Base-by-base conservation (phyloP, 2,888 invertebrate species). In the Noctuana brunneofusca region DNA sequence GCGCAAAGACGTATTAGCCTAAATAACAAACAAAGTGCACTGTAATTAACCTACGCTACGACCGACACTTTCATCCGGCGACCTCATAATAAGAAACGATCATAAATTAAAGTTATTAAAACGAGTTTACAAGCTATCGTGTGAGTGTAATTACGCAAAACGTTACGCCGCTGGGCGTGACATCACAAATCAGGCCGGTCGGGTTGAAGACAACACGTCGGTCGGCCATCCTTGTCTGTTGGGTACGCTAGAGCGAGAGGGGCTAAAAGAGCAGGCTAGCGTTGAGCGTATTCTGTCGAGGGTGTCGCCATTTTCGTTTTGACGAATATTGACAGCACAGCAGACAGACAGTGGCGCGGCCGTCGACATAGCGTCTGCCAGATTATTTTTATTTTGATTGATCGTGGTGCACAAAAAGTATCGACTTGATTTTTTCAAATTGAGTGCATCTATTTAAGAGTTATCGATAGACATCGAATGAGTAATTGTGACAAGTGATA, bases 231-330 rank as follows among this genome's bases (percentile, higher is more conserved):
- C 77, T 78, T 81, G 66, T 87, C 74, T 66, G 24, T 64, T 69
- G 41, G 50, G 64, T n/a, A 48, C 1, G 71, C 63, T 58, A 60
- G 78, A 88, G 41, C 55, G 83, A 72, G 86, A 86, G 64, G 65
- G 74, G 46, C 9, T 64, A 70, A 67, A 68, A 75, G 70, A 79
- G 79, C 87, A 78, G 82, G 84, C 86, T 79, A 81, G 81, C 81
- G 85, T 80, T 88, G 89, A 90, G 88, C 90, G 89, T 89, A 86
- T 87, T 88, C 88, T 82, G 89, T 88, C 88, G 90, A 89, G 89
- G 93, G 93, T 93, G 94, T 94, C 94, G 94, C 94, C 94, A 94
- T 94, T 93, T 94, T 94, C 93, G 82, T 89, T 93, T 94, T 94
- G 94, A 94, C 94, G 94, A 94, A 94, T 94, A 94, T 94, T 94